Conservation (phyloP, 2,797 vertebrate genomes). For the Phoeniculus purpureus region DNA sequence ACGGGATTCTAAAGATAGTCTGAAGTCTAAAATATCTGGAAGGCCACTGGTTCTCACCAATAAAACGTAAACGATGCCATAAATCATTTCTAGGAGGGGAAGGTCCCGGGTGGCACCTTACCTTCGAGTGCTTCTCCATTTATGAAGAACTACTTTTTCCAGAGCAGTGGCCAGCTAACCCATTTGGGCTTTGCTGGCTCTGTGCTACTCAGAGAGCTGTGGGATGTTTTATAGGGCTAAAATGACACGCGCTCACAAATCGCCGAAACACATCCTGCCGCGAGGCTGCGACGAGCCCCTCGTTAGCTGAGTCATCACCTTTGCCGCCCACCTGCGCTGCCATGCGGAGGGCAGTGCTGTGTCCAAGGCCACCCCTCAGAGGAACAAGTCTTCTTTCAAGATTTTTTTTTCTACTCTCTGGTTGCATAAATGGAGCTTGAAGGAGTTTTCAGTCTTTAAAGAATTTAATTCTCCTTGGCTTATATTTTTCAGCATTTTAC, state of each 20-base stretch:
- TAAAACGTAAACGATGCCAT: slow-evolving; percentile 43
- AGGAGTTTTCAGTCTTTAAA: background rate
- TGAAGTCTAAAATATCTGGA: slow-evolving; percentile 58
- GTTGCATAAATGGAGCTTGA: background rate
- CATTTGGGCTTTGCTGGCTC: slow-evolving; percentile 62
- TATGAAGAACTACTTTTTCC: slow-evolving; percentile 64
- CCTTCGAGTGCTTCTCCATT: slow-evolving; percentile 67
- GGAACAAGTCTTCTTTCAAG: background rate
- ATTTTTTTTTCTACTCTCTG: background rate
- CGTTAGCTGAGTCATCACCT: background rate
- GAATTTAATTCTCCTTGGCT: background rate
- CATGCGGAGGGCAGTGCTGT: background rate
- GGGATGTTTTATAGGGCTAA: slow-evolving; percentile 15
- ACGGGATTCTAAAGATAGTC: slow-evolving; percentile 57
- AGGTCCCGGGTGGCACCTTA: slow-evolving; percentile 42
- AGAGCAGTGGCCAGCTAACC: slow-evolving; percentile 42
- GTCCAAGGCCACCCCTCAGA: background rate
- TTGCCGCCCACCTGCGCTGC: rapidly evolving
- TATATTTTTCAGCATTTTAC: background rate
- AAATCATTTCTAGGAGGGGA: slow-evolving; percentile 61
- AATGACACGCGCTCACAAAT: background rate
- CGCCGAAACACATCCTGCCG: background rate
- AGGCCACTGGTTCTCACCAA: slow-evolving; percentile 40
- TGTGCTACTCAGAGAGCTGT: background rate
- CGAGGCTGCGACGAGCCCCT: background rate